Evolutionary conservation across 2,888 invertebrate species (phyloP), one percentile per base, ranked within the genome.

Genomic region (Aphrophora alni): DNA sequence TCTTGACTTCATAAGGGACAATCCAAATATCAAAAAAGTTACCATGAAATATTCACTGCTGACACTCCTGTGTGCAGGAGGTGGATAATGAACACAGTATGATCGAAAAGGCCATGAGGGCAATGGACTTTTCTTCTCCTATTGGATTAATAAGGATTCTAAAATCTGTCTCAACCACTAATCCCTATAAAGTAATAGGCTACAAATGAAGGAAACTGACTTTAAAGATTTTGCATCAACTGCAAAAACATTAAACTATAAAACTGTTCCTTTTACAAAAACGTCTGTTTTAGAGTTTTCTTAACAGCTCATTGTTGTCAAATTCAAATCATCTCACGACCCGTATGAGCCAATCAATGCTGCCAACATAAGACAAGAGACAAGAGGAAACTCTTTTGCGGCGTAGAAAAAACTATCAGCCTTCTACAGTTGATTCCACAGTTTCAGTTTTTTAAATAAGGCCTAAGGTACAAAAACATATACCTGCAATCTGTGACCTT

Each of bases 11-110:
- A 2, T 78, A 2, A 73, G 59, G 7, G 26, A 72, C 14, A 71
- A 72, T 44, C 26, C 3, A 2, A 26, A 44, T 2, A 26, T 78
- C 0, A 26, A 12, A 2, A 3, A 3, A 26, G 38, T 77, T 7
- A 78, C 44, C 12, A 73, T 78, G 44, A 38, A 78, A n/a, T 78
- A 78, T 72, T 78, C 44, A 0, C 51, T 72, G 14, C 72, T 72
- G 21, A 72, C 78, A 78, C 27, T 78, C 73, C 5, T 44, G 72
- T 73, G 78, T 33, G 8, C 33, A 33, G 8, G 8, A 33, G 33
- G 3, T 33, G 8, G 5, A 33, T 5, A 33, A 33, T 33, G 33
- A 33, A 33, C 33, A 33, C 3, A 5, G 33, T 33, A 33, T 33
- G n/a, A 78, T 72, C 12, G 78, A 72, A 44, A 78, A 51, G n/a